Conservation (phyloP, 2,888 invertebrate species). For the Zelleria hepariella region DNA sequence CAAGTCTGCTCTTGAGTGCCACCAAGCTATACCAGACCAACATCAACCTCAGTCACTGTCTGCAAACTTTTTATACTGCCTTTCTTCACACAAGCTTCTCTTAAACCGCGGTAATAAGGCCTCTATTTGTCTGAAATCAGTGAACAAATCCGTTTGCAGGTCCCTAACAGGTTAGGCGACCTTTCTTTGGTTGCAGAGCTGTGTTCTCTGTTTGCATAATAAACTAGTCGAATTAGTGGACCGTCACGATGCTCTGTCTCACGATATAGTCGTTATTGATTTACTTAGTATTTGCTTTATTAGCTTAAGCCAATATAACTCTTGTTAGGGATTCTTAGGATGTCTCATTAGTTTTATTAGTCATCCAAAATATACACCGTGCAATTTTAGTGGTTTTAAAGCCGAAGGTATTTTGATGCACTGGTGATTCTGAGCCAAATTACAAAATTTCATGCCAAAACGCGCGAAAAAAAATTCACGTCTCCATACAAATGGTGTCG, state of each 20-base stretch:
- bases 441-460: no score
- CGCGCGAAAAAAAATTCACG: no score
- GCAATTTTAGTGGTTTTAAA: no score
- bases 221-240: conserved; percentile 11
- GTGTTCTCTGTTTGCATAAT: conserved; percentile 12
- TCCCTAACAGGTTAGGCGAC: conserved; percentile 60
- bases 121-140: not conserved
- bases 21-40: not conserved
- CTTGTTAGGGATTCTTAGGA: conserved; percentile 2
- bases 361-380: no score
- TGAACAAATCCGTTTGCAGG: not conserved
- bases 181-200: conserved; percentile 43
- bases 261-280: conserved; percentile 10
- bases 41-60: not conserved
- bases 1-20: not conserved
- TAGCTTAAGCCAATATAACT: not conserved
- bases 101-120: not conserved
- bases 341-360: not conserved
- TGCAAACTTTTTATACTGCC: not conserved
- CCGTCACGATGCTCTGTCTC: conserved; percentile 2
- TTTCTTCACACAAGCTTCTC: not conserved
- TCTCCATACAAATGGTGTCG: no score
- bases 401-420: no score
- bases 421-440: no score
- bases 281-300: conserved; percentile 7